Evolutionary conservation across 2,797 vertebrate species (phyloP).

Genomic region (Phataginus tricuspis): DNA sequence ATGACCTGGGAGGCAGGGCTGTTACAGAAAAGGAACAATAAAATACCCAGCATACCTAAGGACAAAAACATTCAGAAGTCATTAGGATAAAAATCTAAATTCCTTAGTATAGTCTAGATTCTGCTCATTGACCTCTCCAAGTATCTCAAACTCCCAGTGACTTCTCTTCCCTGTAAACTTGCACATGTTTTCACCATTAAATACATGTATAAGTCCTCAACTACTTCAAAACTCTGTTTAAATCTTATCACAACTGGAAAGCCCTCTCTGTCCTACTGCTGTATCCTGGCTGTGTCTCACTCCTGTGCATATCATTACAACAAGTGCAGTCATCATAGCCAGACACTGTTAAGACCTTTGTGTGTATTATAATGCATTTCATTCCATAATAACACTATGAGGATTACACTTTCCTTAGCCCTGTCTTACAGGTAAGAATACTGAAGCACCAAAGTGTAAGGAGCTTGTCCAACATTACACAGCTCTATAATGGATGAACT

Average conservation of each 20-base stretch:
- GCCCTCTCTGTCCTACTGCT: not conserved
- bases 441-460: not conserved
- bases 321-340: not conserved
- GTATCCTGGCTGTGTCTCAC: too few relatives aligned
- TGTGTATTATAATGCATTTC: not conserved
- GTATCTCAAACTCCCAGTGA: not conserved
- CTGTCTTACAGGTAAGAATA: conserved; percentile 48
- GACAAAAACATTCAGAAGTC: not conserved
- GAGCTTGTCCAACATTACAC: not conserved
- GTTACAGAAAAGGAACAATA: not conserved
- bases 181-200: not conserved
- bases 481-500: not conserved
- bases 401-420: not conserved
- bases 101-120: not conserved
- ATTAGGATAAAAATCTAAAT: conserved; percentile 21
- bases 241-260: not conserved
- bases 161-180: not conserved
- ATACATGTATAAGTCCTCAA: not conserved
- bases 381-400: not conserved
- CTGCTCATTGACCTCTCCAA: not conserved
- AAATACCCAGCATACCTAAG: not conserved
- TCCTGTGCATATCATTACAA: not conserved
- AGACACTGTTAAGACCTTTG: not conserved
- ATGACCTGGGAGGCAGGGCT: not conserved
- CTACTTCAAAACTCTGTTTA: not conserved